Percentiles rank a stretch among this genome's conserved stretches.
Conservation (phyloP, 2,888 invertebrate genomes). For the Clostera curtula region DNA sequence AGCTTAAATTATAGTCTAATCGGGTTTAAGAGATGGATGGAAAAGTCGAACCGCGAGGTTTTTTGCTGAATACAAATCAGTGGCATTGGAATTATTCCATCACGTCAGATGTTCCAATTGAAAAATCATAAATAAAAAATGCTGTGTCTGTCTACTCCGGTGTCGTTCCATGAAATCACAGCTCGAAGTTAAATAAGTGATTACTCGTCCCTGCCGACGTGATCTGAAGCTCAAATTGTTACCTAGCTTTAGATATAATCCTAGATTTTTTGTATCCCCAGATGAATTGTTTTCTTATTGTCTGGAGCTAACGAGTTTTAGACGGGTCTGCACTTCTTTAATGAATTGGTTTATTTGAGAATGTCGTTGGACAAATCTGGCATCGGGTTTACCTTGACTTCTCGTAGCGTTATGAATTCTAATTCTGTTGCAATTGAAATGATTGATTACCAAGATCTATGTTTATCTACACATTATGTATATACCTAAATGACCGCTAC, state of each 20-base stretch:
- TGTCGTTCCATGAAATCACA: constrained; percentile 66
- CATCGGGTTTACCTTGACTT: too few species aligned
- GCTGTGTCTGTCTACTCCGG: constrained; percentile 44
- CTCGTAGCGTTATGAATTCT: too few species aligned
- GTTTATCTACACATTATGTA: too few species aligned
- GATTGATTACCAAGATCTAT: too few species aligned
- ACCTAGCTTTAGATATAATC: constrained; percentile 36
- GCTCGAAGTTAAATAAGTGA: constrained; percentile 69
- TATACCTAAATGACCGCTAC: too few species aligned
- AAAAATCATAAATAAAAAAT: constrained; percentile 67
- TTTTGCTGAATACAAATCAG: constrained; percentile 62
- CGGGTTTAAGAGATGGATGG: constrained; percentile 33
- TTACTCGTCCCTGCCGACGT: constrained; percentile 59
- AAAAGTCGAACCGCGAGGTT: constrained; percentile 43
- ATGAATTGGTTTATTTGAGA: neutral
- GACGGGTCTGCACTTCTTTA: neutral
- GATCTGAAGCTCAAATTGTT: constrained; percentile 40
- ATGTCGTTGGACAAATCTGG: too few species aligned
- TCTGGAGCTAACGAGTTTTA: neutral
- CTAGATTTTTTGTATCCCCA: constrained; percentile 6
- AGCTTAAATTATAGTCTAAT: constrained; percentile 43
- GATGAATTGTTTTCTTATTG: neutral
- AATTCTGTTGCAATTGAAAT: too few species aligned
- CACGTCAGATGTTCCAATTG: constrained; percentile 47
- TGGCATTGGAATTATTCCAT: constrained; percentile 59